phyloP scores from a whole-genome alignment of 1,140 invertebrate genomes.

The Gerris buenoi region DNA sequence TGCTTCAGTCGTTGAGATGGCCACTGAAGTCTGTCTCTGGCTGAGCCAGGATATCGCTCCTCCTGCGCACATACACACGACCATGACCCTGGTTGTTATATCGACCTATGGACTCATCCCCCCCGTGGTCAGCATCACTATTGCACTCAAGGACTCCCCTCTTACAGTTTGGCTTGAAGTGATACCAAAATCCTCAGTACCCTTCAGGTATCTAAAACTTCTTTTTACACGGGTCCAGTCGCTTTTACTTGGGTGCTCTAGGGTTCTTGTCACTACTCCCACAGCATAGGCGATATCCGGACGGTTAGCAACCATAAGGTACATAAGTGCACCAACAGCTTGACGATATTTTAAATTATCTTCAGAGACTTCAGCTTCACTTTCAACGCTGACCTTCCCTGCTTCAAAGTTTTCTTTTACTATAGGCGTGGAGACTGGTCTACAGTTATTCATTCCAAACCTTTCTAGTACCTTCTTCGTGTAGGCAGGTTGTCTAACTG shows the following conservation, averaged over 20 bases:
- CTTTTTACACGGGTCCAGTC: constrained; percentile 8
- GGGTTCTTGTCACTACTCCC: constrained; percentile 15
- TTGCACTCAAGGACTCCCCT: no score
- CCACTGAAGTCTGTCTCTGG: no score
- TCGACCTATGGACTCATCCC: constrained; percentile 4
- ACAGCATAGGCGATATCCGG: constrained; percentile 29
- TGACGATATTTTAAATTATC: constrained; percentile 19
- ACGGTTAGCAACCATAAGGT: no score
- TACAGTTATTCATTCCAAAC: constrained; percentile 5
- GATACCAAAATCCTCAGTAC: constrained; percentile 9
- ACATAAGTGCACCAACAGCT: constrained; percentile 21
- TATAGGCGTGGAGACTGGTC: no score
- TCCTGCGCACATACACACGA: constrained; percentile 25
- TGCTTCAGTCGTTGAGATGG: no score
- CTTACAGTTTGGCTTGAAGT: no score
- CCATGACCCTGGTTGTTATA: constrained; percentile 19
- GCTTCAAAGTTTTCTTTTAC: no score
- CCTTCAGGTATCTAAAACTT: constrained; percentile 15
- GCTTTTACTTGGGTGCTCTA: constrained; percentile 5
- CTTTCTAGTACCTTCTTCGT: constrained; percentile 3
- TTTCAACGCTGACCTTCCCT: no score
- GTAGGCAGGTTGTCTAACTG: neutral
- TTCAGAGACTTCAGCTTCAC: no score
- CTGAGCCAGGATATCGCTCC: no score
- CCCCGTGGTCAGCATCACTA: no score